Evolutionary conservation across 2,797 vertebrate genomes (phyloP).

Genomic region (Buceros bicornis): DNA sequence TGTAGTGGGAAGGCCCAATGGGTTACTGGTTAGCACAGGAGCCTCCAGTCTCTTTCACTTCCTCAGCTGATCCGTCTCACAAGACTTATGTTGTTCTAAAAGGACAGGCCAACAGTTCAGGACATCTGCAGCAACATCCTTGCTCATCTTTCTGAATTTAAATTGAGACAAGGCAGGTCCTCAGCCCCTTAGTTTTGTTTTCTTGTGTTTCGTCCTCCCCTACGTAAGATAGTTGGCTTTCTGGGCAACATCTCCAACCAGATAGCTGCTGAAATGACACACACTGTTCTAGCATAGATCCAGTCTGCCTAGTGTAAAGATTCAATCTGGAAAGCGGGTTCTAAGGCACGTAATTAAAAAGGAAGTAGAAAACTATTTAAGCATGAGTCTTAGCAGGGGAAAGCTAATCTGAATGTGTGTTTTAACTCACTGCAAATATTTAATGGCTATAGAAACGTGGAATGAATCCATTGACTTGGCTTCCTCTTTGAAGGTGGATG

Average conservation of each 20-base stretch:
- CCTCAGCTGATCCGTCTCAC: background rate
- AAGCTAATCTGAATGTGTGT: conserved; percentile 26
- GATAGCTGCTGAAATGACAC: background rate
- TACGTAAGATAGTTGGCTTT: background rate
- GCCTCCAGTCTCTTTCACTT: background rate
- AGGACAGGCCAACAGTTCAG: background rate
- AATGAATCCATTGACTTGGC: background rate
- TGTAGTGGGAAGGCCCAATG: background rate
- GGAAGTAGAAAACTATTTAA: conserved; percentile 41
- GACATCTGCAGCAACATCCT: background rate
- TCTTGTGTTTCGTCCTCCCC: background rate
- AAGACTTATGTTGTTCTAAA: background rate
- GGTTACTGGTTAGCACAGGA: background rate
- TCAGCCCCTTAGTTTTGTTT: background rate
- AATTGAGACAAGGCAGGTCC: background rate
- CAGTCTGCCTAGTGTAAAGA: background rate
- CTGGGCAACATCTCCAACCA: background rate
- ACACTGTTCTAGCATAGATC: background rate
- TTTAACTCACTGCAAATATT: conserved; percentile 32
- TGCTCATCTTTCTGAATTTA: background rate
- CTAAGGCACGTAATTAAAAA: conserved; percentile 31
- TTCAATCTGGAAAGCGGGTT: background rate
- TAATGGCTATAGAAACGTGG: background rate
- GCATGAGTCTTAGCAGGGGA: conserved; percentile 5
- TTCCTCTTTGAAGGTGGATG: background rate